Evolutionary conservation across 2,797 vertebrate species (phyloP), one percentile per base, ranked within the genome.

Genomic region (Erithacus rubecula): DNA sequence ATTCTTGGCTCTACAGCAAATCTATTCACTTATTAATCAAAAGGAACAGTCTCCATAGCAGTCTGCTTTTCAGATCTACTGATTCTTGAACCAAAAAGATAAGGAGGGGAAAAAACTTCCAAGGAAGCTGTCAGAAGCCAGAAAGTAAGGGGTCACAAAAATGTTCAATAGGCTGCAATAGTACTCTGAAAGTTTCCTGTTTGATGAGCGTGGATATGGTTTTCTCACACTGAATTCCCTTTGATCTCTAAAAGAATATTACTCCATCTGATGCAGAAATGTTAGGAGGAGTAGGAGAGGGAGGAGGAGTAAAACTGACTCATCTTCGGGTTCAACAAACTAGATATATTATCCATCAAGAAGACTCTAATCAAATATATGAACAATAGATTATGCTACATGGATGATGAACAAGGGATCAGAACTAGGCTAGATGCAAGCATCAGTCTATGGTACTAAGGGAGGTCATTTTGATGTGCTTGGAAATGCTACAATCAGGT

Each of bases 1-100:
- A 94, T 95, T 93, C 87, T 95, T 97, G 71, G 88, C 86, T 91
- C 56, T 70, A 70, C 56, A 81, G 76, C 81, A 96, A 93, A 91
- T 93, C 89, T 70, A 94, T 86, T 96, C 91, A 91, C 70, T 95
- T 96, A 97, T 91, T 96, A 95, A 96, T 95, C 91, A 94, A 94
- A 95, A 64, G 69, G 47, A 94, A 78, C 74, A 83, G 64, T 88
- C 69, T 96, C 59, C 69, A 92, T 82, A 91, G 77, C 67, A 69
- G 56, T 75, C 74, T 78, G 65, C 63, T 87, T 90, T 83, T 93
- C 85, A 94, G 78, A 89, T 95, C 85, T 93, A 74, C 91, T 43
- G 87, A 87, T 92, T 82, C 91, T 77, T 82, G 44, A 96, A 94
- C 43, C 20, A 80, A 79, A 94, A 83, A 91, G 64, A 72, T 79